phyloP scores from a whole-genome alignment of 2,797 vertebrate species.

The Molossus alvarezi region DNA sequence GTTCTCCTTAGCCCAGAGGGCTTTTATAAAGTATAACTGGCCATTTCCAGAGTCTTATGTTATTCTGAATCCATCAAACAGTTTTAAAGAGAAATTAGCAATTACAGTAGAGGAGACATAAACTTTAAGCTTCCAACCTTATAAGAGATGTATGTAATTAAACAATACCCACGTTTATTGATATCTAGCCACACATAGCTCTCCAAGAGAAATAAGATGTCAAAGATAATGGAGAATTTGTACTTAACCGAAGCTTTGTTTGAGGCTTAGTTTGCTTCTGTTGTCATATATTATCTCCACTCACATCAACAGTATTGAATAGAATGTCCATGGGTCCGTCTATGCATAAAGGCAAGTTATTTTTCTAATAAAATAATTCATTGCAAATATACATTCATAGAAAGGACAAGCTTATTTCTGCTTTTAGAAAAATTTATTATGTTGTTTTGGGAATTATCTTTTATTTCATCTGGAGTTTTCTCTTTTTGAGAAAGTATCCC shows the following conservation, averaged over 20 bases:
- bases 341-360: neutral
- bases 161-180: neutral
- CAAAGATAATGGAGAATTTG: neutral
- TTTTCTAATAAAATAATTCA: neutral
- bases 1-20: neutral
- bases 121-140: neutral
- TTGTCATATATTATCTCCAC: neutral
- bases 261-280: neutral
- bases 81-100: neutral
- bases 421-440: neutral
- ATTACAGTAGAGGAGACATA: neutral
- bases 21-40: neutral
- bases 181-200: neutral
- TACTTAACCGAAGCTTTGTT: neutral
- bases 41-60: neutral
- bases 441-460: conserved; percentile 13
- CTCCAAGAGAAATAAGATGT: neutral
- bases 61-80: neutral
- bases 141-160: neutral
- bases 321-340: neutral
- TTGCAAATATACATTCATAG: neutral
- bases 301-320: neutral
- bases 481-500: neutral
- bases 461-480: neutral
- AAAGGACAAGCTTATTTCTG: neutral